phyloP scores from a whole-genome alignment of 2,888 invertebrate genomes.

The Lepas anatifera region DNA sequence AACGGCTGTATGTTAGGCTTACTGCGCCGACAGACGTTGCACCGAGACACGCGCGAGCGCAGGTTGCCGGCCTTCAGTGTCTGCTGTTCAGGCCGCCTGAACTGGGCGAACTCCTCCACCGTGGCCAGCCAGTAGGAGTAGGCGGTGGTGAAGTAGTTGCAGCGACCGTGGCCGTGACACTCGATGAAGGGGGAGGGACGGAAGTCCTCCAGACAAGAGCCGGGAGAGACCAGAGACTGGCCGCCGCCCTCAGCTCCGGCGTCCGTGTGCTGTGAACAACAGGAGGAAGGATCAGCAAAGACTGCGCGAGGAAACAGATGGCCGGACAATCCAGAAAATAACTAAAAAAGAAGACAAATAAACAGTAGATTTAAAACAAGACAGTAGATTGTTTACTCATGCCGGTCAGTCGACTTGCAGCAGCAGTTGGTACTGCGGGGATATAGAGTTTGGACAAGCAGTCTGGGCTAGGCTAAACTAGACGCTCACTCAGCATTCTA shows the following conservation, averaged over 20 bases:
- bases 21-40: slow-evolving; percentile 47
- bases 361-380: too few species aligned
- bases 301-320: too few species aligned
- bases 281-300: background rate
- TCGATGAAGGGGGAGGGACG: slow-evolving; percentile 87
- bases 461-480: too few species aligned
- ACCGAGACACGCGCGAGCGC: slow-evolving; percentile 75
- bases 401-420: too few species aligned
- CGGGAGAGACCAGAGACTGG: slow-evolving; percentile 85
- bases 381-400: too few species aligned
- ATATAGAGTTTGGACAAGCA: too few species aligned
- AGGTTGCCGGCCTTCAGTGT: slow-evolving; percentile 77
- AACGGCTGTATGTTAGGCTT: background rate
- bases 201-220: slow-evolving; percentile 92
- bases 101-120: slow-evolving; percentile 69
- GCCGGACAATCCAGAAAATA: too few species aligned
- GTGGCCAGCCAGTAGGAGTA: slow-evolving; percentile 93
- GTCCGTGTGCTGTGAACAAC: background rate
- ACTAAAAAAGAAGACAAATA: too few species aligned
- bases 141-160: slow-evolving; percentile 88
- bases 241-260: slow-evolving; percentile 52
- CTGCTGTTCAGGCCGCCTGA: slow-evolving; percentile 64
- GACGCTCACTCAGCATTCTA: too few species aligned
- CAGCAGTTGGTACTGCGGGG: too few species aligned
- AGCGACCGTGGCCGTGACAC: slow-evolving; percentile 85